Evolutionary conservation across 2,888 invertebrate genomes (phyloP), one percentile per base, ranked within the genome.

Genomic region (Nomada fabriciana): DNA sequence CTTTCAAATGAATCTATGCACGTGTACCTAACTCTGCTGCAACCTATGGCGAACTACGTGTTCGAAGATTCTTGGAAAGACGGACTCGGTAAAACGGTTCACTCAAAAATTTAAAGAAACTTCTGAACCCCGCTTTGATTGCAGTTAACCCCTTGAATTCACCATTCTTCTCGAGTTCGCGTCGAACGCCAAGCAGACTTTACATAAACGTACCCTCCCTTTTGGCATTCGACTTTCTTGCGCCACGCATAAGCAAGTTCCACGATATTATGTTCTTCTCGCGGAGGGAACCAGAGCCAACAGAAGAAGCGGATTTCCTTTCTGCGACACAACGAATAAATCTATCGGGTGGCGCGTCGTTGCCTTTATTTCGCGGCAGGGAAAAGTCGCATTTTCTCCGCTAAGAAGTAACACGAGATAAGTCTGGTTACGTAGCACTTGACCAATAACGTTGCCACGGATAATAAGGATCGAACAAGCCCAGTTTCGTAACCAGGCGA

Each of bases 301-400:
- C 36, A 18, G 47, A 53, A 23, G n/a, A 15, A 29, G 20, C 13
- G 53, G 29, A 57, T 63, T 64, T 59, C 36, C 52, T 68, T 61
- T 65, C 47, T 10, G 47, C 29, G 23, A 59, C 47, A 29, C 50
- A 80, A 82, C 71, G 72, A 73, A 82, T 82, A 76, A 80, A 76
- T 76, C 72, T 76, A 55, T 29, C 70, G 25, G 18, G 5, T 20
- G 36, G n/a, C 36, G 63, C 29, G 29, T 23, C 52, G 61, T 52
- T 67, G 20, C 63, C n/a, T 76, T 68, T 52, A 60, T 64, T 73
- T 29, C 63, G n/a, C 2, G 29, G 13, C 47, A 15, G n/a, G 11
- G 23, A 5, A 13, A 0, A 2, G 11, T 43, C n/a, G n/a, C 67
- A 42, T 42, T 57, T 50, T 42, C 18, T 2, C n/a, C 11, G 2